Evolutionary conservation across 2,797 vertebrate genomes (phyloP).

Genomic region (Loriculus beryllinus): DNA sequence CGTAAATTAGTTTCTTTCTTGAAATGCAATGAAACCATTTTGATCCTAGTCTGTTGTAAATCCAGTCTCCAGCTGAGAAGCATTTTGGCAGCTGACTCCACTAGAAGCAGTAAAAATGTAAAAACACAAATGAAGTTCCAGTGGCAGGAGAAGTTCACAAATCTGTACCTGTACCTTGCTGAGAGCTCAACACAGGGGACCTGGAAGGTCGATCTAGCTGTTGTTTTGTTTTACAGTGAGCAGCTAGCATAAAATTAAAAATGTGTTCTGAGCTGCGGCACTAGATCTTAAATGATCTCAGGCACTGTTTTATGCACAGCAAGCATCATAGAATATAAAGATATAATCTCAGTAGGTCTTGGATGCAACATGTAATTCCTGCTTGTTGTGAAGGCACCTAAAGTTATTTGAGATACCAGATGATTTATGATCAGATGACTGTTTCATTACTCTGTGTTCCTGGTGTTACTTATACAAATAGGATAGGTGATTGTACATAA

Average conservation of each 20-base stretch:
- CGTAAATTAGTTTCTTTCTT: background rate
- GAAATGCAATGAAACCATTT: background rate
- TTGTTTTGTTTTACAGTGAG: background rate
- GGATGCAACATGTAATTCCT: background rate
- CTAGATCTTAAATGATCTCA: background rate
- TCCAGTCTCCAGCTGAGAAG: background rate
- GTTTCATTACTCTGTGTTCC: background rate
- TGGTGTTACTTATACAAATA: background rate
- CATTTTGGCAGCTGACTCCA: background rate
- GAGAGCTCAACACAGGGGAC: background rate
- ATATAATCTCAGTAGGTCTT: background rate
- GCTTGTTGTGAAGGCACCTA: background rate
- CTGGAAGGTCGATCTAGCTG: background rate
- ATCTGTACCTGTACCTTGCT: background rate
- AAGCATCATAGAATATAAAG: background rate
- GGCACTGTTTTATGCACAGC: background rate
- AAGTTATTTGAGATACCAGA: background rate
- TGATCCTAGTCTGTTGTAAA: background rate
- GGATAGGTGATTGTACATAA: background rate
- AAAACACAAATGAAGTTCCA: background rate
- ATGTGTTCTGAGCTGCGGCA: rapidly evolving
- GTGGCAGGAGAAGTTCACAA: background rate
- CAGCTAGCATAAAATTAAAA: background rate
- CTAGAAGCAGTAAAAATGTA: background rate
- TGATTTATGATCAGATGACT: background rate